Evolutionary conservation across 2,888 invertebrate genomes (phyloP).

Genomic region (Chloroclystis v-ata): DNA sequence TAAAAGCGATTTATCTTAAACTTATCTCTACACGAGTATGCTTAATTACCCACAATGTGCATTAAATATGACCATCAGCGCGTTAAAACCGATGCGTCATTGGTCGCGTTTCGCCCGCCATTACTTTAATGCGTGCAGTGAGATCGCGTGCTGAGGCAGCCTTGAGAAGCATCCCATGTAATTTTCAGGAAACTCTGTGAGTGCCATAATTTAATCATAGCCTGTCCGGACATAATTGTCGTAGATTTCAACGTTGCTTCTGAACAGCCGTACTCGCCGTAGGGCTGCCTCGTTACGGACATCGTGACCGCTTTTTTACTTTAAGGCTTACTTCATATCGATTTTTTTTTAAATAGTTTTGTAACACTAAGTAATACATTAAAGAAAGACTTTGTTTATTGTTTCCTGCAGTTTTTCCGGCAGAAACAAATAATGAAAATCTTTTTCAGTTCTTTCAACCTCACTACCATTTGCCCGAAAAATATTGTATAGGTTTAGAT

Average conservation of each 20-base stretch:
- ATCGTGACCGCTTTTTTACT: neutral
- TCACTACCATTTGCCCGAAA: no score
- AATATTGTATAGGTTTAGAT: no score
- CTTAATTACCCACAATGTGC: slow-evolving; percentile 47
- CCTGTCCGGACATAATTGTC: slow-evolving; percentile 70
- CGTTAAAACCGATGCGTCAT: slow-evolving; percentile 74
- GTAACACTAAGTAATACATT: no score
- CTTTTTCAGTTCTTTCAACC: no score
- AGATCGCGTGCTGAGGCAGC: slow-evolving; percentile 70
- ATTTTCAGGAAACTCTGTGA: slow-evolving; percentile 76
- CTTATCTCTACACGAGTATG: slow-evolving; percentile 22
- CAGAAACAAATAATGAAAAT: no score
- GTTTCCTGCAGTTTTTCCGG: no score
- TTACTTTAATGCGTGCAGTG: slow-evolving; percentile 66
- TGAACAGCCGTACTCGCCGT: slow-evolving; percentile 43
- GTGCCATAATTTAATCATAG: slow-evolving; percentile 77
- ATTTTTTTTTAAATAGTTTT: no score
- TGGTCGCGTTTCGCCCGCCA: slow-evolving; percentile 62
- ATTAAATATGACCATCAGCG: slow-evolving; percentile 53
- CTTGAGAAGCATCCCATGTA: slow-evolving; percentile 75
- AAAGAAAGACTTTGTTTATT: no score
- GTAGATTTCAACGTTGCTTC: slow-evolving; percentile 68
- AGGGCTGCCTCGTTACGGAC: slow-evolving; percentile 11
- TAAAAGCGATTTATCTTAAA: slow-evolving; percentile 32
- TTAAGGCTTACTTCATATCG: no score